Conservation (phyloP, 2,113 vertebrate genomes). For the Rhinopomastus cyanomelas region DNA sequence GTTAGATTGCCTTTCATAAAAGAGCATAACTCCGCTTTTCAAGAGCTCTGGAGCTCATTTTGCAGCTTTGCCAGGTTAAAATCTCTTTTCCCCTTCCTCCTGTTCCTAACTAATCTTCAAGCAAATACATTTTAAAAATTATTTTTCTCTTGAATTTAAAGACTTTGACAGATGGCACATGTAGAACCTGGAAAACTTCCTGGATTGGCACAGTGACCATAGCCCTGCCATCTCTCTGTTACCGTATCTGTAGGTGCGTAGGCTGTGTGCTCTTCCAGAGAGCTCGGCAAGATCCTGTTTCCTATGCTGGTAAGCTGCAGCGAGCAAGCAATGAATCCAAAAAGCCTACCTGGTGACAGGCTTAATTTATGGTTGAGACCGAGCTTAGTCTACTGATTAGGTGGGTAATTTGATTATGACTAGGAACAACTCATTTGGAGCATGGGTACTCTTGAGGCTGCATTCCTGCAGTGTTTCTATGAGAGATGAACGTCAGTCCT, state of each 20-base stretch:
- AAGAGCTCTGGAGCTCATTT: neutral
- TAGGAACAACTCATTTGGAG: neutral
- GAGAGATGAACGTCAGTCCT: neutral
- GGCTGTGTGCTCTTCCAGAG: slow-evolving; percentile 28
- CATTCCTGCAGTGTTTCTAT: neutral
- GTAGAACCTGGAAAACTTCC: slow-evolving; percentile 65
- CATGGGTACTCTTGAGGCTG: neutral
- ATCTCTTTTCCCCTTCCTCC: neutral
- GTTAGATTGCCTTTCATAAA: neutral
- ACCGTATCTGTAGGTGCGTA: slow-evolving; percentile 42
- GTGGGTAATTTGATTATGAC: neutral
- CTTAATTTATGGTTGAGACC: slow-evolving; percentile 1
- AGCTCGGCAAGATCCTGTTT: neutral
- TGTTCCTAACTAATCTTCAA: slow-evolving; percentile 30
- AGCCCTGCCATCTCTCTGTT: slow-evolving; percentile 31
- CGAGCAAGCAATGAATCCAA: neutral
- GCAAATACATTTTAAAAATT: neutral
- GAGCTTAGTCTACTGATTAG: neutral
- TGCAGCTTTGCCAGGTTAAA: slow-evolving; percentile 25
- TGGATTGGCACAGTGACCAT: slow-evolving; percentile 64
- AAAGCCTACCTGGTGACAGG: neutral
- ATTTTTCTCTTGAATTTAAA: slow-evolving; percentile 52
- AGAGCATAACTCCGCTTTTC: neutral
- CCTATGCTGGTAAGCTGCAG: neutral
- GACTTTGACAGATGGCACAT: slow-evolving; percentile 62